A percentile compares a stretch with the other conserved stretches of the same genome.
Conservation (phyloP, 2,888 invertebrate species). For the Drosophila bunnanda region DNA sequence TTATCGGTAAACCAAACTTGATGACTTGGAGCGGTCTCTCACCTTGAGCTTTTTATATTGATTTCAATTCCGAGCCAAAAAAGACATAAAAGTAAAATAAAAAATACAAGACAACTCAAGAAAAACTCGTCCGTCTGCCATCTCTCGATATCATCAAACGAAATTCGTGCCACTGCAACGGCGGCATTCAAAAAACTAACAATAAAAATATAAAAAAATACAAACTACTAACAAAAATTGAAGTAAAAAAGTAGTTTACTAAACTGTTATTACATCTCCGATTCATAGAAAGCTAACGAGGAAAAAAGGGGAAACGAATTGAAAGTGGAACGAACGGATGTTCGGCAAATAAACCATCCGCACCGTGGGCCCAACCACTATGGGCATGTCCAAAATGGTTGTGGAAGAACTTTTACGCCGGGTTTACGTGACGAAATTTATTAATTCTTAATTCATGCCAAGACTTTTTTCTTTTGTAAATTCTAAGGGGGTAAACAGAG, state of each 20-base stretch:
- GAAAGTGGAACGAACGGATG: constrained; percentile 79
- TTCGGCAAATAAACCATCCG: constrained; percentile 39
- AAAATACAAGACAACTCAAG: constrained; percentile 14
- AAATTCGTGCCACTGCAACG: constrained; percentile 56
- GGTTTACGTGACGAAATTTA: constrained; percentile 17
- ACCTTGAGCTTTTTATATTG: constrained; percentile 72
- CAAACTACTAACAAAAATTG: constrained; percentile 11
- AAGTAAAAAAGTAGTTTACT: constrained; percentile 44
- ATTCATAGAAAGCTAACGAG: constrained; percentile 46
- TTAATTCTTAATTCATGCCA: background rate
- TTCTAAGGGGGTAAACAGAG: background rate
- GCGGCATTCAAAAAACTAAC: constrained; percentile 32
- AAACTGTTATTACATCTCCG: constrained; percentile 59
- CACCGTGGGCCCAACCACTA: constrained; percentile 55
- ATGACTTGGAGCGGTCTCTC: constrained; percentile 70
- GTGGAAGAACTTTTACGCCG: constrained; percentile 4
- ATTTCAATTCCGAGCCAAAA: constrained; percentile 56
- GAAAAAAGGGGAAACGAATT: constrained; percentile 51
- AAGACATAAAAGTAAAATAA: too few relatives aligned
- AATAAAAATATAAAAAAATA: constrained; percentile 24
- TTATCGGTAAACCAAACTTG: constrained; percentile 56
- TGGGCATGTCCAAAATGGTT: constrained; percentile 26
- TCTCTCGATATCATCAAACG: constrained; percentile 52
- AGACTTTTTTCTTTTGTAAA: constrained; percentile 9
- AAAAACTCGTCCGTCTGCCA: constrained; percentile 44